A percentile compares a stretch with the other conserved stretches of the same genome.
phyloP scores from a whole-genome alignment of 2,797 vertebrate genomes.

The Tokudaia muenninki region DNA sequence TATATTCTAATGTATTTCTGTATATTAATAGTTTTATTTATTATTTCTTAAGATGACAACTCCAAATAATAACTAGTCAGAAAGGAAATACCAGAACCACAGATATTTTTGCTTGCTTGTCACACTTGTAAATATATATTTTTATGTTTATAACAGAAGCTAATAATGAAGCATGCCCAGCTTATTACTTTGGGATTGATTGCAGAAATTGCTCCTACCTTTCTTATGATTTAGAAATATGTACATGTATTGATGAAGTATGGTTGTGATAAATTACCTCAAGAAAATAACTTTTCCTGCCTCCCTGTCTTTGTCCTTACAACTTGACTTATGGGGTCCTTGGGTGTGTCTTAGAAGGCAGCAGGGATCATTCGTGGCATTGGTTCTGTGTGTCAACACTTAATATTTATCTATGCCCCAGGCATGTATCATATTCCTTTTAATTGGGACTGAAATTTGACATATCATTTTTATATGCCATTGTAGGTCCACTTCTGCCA shows the following conservation, averaged over 20 bases:
- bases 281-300: slow-evolving; percentile 2
- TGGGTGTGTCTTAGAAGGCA: neutral
- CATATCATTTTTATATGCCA: neutral
- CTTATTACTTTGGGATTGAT: slow-evolving; percentile 73
- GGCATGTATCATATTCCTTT: neutral
- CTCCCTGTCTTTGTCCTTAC: neutral
- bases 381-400: neutral
- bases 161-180: slow-evolving; percentile 67
- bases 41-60: slow-evolving; percentile 71
- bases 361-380: neutral
- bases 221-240: slow-evolving; percentile 48
- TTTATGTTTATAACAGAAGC: slow-evolving; percentile 67
- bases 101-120: slow-evolving; percentile 70
- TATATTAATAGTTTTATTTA: slow-evolving; percentile 70
- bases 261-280: slow-evolving; percentile 50
- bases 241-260: slow-evolving; percentile 53
- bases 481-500: neutral
- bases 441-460: neutral
- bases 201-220: slow-evolving; percentile 65
- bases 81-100: slow-evolving; percentile 62
- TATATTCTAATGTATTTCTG: slow-evolving; percentile 63
- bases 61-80: slow-evolving; percentile 62
- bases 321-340: neutral
- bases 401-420: neutral
- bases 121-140: slow-evolving; percentile 60